Evolutionary conservation across 2,113 vertebrate species (phyloP).

Genomic region (Chloropsis cyanopogon): DNA sequence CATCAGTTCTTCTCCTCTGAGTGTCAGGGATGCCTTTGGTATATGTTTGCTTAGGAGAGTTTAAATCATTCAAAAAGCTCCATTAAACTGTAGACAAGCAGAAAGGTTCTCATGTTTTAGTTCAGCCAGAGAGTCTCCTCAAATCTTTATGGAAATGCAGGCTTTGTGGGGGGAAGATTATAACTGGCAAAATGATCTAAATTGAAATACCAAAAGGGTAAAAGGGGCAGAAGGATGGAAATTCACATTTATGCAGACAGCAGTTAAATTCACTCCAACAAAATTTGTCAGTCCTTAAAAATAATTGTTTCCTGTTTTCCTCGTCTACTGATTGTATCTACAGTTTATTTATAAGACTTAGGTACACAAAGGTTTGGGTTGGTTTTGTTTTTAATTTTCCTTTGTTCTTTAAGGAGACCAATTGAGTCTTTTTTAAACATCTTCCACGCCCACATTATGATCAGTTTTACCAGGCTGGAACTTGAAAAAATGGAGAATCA

Average conservation of each 20-base stretch:
- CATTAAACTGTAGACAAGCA: background rate
- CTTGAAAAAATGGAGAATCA: background rate
- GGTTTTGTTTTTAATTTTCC: background rate
- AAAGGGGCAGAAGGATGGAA: background rate
- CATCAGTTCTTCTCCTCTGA: background rate
- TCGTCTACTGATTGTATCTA: background rate
- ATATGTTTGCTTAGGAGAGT: background rate
- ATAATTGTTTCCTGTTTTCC: conserved; percentile 16
- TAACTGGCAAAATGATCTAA: background rate
- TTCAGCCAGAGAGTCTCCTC: background rate
- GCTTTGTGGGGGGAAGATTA: background rate
- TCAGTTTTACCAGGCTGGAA: background rate
- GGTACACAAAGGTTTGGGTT: background rate
- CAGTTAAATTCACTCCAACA: background rate
- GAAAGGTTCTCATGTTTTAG: background rate
- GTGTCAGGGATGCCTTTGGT: background rate
- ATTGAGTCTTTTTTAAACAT: background rate
- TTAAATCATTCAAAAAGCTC: background rate
- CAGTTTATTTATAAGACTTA: conserved; percentile 3
- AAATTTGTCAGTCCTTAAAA: background rate
- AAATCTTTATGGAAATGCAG: background rate
- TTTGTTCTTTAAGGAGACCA: background rate
- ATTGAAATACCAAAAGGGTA: background rate
- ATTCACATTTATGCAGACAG: background rate
- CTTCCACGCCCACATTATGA: background rate